phyloP scores from a whole-genome alignment of 2,113 vertebrate species.

The Megalops atlanticus region DNA sequence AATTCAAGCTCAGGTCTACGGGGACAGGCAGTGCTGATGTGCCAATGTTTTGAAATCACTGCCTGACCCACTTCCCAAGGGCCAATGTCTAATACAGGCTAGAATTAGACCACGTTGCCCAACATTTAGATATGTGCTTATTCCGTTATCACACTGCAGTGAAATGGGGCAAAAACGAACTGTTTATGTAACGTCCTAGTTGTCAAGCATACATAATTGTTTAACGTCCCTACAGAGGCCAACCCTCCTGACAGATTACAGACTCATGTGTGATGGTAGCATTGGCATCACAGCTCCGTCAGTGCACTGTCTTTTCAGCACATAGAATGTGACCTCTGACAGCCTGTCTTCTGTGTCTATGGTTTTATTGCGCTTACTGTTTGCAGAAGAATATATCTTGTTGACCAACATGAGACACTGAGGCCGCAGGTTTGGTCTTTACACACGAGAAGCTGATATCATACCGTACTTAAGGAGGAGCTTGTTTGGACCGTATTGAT shows the following conservation, averaged over 20 bases:
- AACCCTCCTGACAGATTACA: not conserved
- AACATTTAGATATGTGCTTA: not conserved
- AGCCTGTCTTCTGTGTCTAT: not conserved
- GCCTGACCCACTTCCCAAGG: not conserved
- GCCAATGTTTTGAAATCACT: not conserved
- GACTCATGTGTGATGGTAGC: conserved; percentile 1
- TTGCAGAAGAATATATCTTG: not conserved
- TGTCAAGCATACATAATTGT: not conserved
- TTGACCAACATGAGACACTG: not conserved
- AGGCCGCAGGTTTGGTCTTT: not conserved
- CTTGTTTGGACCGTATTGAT: not conserved
- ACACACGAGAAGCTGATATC: not conserved
- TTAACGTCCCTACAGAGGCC: not conserved
- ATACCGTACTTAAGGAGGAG: not conserved
- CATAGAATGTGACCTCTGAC: not conserved
- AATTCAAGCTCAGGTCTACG: not conserved
- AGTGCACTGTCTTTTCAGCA: not conserved
- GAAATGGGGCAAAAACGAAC: not conserved
- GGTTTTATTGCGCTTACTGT: not conserved
- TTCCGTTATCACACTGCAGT: not conserved
- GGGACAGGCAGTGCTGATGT: not conserved
- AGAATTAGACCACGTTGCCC: conserved; percentile 6
- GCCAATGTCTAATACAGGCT: not conserved
- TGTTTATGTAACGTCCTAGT: not conserved
- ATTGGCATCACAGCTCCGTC: not conserved